These are phyloP conservation scores for Heteromormyrus szaboi DNA, from an alignment of 2,797 vertebrate species.

Conservation along the genomic window DNA sequence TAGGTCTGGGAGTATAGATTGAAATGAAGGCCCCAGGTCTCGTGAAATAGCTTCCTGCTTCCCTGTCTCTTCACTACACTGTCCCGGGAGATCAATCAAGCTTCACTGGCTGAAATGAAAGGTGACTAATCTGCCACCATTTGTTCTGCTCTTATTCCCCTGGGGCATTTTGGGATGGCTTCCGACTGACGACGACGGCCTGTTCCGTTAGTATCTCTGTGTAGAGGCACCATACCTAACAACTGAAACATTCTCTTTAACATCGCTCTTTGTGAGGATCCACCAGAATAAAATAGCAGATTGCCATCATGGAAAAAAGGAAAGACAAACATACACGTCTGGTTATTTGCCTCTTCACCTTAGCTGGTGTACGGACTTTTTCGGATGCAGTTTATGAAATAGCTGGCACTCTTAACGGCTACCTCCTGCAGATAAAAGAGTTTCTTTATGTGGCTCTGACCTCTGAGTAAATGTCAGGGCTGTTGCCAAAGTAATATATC, in stretches of 20 bases:
- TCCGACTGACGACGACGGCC: not conserved
- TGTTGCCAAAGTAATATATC: constrained; percentile 4
- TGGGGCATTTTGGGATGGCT: not conserved
- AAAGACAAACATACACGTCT: not conserved
- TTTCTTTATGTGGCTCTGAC: not conserved
- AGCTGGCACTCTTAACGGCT: not conserved
- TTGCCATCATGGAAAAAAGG: not conserved
- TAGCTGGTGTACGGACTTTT: not conserved
- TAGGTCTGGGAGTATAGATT: not conserved
- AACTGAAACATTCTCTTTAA: not conserved
- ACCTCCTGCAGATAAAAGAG: not conserved
- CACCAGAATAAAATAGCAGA: not conserved
- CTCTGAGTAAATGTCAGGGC: constrained; percentile 11
- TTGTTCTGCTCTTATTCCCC: not conserved
- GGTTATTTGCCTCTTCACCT: not conserved
- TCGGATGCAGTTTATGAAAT: not conserved
- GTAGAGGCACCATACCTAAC: not conserved
- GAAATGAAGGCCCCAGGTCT: not conserved
- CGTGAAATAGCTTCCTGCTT: not conserved
- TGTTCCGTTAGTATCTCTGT: not conserved
- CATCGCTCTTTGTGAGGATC: not conserved
- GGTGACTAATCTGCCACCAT: not conserved
- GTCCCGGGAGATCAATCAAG: constrained; percentile 6
- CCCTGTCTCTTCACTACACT: not conserved
- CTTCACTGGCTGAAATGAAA: not conserved